These are phyloP conservation scores for Lasioglossum figueresi DNA, from an alignment of 2,888 invertebrate species.

Conservation along the genomic window DNA sequence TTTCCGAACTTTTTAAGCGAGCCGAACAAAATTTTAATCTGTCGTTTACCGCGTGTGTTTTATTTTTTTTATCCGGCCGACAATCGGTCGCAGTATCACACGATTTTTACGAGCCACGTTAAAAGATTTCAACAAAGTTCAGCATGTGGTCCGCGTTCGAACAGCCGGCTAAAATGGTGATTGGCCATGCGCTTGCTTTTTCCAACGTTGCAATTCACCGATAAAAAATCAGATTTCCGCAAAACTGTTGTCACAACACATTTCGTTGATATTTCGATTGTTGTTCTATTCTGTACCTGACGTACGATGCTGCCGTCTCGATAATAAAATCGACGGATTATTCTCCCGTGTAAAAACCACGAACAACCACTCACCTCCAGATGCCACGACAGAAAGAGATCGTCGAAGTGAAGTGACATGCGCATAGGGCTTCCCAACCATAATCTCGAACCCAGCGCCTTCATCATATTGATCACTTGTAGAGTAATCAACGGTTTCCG, in stretches of 20 bases:
- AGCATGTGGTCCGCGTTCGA: slow-evolving; percentile 55
- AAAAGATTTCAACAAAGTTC: slow-evolving; percentile 19
- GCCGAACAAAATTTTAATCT: slow-evolving; percentile 8
- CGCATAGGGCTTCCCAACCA: slow-evolving; percentile 77
- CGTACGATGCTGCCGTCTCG: slow-evolving; percentile 71
- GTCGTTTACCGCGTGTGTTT: background rate
- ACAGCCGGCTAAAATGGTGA: slow-evolving; percentile 57
- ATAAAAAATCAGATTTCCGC: slow-evolving; percentile 28
- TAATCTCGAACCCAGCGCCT: slow-evolving; percentile 74
- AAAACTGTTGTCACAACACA: slow-evolving; percentile 78
- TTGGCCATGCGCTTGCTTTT: slow-evolving; percentile 62
- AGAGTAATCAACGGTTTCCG: background rate
- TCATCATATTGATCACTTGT: slow-evolving; percentile 71
- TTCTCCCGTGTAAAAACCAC: slow-evolving; percentile 64
- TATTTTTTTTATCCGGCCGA: background rate
- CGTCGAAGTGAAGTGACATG: slow-evolving; percentile 81
- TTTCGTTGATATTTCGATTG: slow-evolving; percentile 57
- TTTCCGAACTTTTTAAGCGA: slow-evolving; percentile 33
- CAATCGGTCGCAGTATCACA: background rate
- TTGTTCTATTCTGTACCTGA: slow-evolving; percentile 76
- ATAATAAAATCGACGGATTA: slow-evolving; percentile 76
- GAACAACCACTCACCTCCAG: slow-evolving; percentile 83
- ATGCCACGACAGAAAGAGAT: slow-evolving; percentile 84
- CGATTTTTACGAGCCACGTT: background rate
- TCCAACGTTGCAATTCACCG: slow-evolving; percentile 56